Percentiles rank a stretch among this genome's conserved stretches.
phyloP scores from a whole-genome alignment of 2,888 invertebrate genomes.

The Drymonia ruficornis region DNA sequence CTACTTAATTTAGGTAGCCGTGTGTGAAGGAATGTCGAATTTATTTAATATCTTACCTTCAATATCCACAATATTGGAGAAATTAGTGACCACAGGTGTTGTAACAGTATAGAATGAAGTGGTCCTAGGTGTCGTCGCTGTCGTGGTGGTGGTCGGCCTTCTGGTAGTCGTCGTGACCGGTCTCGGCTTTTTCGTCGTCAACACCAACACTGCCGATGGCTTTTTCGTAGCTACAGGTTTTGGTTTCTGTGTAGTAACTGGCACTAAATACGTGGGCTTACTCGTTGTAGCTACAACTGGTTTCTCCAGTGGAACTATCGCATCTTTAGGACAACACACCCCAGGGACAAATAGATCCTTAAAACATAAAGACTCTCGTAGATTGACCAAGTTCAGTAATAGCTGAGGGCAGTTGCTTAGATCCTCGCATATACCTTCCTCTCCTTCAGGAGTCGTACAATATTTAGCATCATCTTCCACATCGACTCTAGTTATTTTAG shows the following conservation, averaged over 20 bases:
- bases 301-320: slow-evolving; percentile 63
- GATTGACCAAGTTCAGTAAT: slow-evolving; percentile 90
- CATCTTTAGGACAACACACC: slow-evolving; percentile 92
- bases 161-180: slow-evolving; percentile 53
- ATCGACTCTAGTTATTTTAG: slow-evolving; percentile 73
- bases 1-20: too few relatives aligned
- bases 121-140: slow-evolving; percentile 56
- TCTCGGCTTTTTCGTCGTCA: slow-evolving; percentile 60
- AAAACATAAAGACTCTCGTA: slow-evolving; percentile 95
- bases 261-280: slow-evolving; percentile 72
- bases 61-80: slow-evolving; percentile 82
- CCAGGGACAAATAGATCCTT: slow-evolving; percentile 96
- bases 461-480: slow-evolving; percentile 83
- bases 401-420: slow-evolving; percentile 95
- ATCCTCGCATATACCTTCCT: slow-evolving; percentile 93
- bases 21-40: too few relatives aligned
- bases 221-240: slow-evolving; percentile 52
- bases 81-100: slow-evolving; percentile 65
- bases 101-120: slow-evolving; percentile 78
- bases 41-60: slow-evolving; percentile 72
- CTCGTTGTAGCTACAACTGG: slow-evolving; percentile 66
- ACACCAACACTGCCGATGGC: slow-evolving; percentile 59
- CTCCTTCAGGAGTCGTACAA: slow-evolving; percentile 93
- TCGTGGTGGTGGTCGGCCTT: slow-evolving; percentile 49
- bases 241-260: slow-evolving; percentile 70